Percentiles rank a stretch among this genome's conserved stretches.
Evolutionary conservation across 2,113 vertebrate species (phyloP).

Genomic region (Sterrhoptilus dennistouni): DNA sequence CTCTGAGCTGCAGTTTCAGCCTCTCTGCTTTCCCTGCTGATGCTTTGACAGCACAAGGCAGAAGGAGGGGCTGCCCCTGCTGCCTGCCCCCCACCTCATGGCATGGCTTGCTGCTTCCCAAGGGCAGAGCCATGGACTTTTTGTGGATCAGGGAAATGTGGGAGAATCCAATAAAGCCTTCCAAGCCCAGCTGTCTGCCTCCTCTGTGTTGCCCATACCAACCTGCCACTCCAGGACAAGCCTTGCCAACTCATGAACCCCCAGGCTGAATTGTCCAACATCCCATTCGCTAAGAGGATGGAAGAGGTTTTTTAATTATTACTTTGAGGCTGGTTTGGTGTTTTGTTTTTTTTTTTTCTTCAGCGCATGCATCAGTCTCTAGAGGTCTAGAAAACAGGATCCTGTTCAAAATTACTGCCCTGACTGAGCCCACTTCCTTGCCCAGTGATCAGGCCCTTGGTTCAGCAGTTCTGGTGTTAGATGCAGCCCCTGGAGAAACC

Average conservation of each 20-base stretch:
- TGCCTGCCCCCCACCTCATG: fast-evolving
- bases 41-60: background rate
- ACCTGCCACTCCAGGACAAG: background rate
- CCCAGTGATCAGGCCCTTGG: background rate
- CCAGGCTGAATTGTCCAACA: background rate
- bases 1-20: background rate
- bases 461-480: background rate
- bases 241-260: background rate
- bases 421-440: fast-evolving
- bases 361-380: background rate
- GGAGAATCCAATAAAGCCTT: background rate
- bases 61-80: background rate
- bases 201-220: background rate
- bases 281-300: background rate
- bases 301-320: background rate
- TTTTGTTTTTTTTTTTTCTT: background rate
- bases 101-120: background rate
- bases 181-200: background rate
- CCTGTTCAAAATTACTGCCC: background rate
- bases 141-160: background rate
- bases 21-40: background rate
- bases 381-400: background rate
- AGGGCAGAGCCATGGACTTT: background rate
- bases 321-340: background rate
- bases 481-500: background rate